Base-by-base conservation (phyloP, 2,888 invertebrate species). In the Dolichomitus sp. region DNA sequence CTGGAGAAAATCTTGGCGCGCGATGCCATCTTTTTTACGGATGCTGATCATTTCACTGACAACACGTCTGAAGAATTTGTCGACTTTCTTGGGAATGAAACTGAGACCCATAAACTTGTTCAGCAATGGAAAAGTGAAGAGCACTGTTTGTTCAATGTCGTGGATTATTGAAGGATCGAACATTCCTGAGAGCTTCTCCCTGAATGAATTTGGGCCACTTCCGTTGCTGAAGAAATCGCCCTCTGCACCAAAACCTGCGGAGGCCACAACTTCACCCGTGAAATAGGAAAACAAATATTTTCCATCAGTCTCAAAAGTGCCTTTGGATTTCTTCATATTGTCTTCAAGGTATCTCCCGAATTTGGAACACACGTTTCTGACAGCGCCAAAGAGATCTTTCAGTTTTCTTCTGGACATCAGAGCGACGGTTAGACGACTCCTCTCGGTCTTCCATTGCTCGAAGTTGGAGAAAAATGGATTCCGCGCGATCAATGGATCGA, bases 1-100 rank as follows among this genome's bases (percentile, higher is more conserved):
- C 75, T 95, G 94, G 27, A 95, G 89, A 78, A 95, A 95, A 85
- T 95, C 95, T 85, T 86, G 92, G 87, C 87, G 80, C 0, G 0
- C 93, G 74, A 4, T 90, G 86, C 74, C 91, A 87, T 84, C 92
- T 11, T 65, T 50, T 17, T 82, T 80, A 54, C 93, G 85, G 4
- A 83, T 3, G 0, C 84, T 65, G 0, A 93, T 52, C 4, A 91
- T 87, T 0, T 88, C 81, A 7, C 54, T 66, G 0, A 92, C 82
- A 1, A 88, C 65, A 0, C 81, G 61, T 2, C 87, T 69, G 50
- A 94, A 92, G 69, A 90, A 91, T 0, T 5, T 3, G 4, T 91
- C 89, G 0, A 87, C 65, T 0, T 84, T 59, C 5, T 84, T 74
- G 0, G 89, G 83, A 4, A 90, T 5, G 0, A 91, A 83, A 0